phyloP scores from a whole-genome alignment of 2,797 vertebrate genomes.

The Pangasius krempfi region DNA sequence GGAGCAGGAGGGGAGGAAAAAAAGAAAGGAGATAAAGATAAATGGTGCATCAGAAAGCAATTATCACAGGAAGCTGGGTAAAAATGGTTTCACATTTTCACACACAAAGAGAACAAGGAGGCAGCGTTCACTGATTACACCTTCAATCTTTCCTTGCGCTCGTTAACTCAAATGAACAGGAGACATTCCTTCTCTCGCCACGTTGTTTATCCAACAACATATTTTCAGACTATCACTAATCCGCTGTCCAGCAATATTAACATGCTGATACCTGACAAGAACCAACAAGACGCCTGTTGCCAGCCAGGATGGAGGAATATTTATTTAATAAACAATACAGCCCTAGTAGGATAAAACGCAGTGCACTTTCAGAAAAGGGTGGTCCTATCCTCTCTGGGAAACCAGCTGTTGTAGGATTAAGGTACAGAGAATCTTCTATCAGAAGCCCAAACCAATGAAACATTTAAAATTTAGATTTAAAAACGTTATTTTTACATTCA shows the following conservation, averaged over 20 bases:
- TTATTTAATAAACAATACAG: background rate
- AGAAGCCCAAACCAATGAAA: too few relatives aligned
- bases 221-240: slow-evolving; percentile 39
- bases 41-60: slow-evolving; percentile 67
- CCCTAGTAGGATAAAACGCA: background rate
- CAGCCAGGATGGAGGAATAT: background rate
- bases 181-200: slow-evolving; percentile 37
- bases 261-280: slow-evolving; percentile 9
- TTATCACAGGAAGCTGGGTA: slow-evolving; percentile 72
- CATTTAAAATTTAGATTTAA: background rate
- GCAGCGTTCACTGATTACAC: slow-evolving; percentile 66
- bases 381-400: background rate
- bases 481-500: background rate
- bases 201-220: slow-evolving; percentile 54
- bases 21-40: slow-evolving; percentile 58
- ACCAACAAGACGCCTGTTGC: slow-evolving; percentile 5
- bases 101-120: slow-evolving; percentile 60
- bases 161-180: slow-evolving; percentile 45
- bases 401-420: background rate
- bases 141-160: slow-evolving; percentile 59
- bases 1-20: slow-evolving; percentile 44
- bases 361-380: background rate
- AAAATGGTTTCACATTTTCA: slow-evolving; percentile 66
- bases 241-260: slow-evolving; percentile 20
- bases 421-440: background rate